These are phyloP conservation scores for Diplolepis rosae DNA, from an alignment of 2,888 invertebrate species.

Conservation along the genomic window DNA sequence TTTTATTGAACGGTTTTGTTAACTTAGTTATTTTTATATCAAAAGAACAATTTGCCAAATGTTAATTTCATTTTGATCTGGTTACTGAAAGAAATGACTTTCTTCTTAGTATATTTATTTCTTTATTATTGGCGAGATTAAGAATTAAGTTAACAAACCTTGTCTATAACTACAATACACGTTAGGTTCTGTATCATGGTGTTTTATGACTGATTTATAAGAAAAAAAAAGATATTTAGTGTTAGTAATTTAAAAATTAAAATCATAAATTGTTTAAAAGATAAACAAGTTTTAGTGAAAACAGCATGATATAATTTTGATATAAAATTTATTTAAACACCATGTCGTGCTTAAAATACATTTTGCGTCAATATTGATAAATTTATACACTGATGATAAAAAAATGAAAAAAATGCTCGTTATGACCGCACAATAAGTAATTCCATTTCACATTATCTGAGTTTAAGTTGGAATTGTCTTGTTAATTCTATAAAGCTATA, in stretches of 20 bases:
- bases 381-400: too few relatives aligned
- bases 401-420: too few relatives aligned
- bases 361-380: too few relatives aligned
- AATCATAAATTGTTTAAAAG: too few relatives aligned
- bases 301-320: not conserved
- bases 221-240: too few relatives aligned
- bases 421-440: too few relatives aligned
- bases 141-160: slow-evolving; percentile 18
- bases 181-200: not conserved
- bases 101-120: not conserved
- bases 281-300: too few relatives aligned
- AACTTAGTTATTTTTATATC: slow-evolving; percentile 10
- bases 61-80: not conserved
- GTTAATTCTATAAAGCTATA: too few relatives aligned
- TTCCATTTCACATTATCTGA: too few relatives aligned
- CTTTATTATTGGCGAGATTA: not conserved
- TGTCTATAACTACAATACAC: slow-evolving; percentile 25
- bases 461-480: too few relatives aligned
- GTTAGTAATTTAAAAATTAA: too few relatives aligned
- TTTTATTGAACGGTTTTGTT: slow-evolving; percentile 10
- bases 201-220: not conserved
- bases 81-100: not conserved
- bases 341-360: not conserved
- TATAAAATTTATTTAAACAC: not conserved
- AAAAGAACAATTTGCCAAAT: not conserved